Percentiles rank a stretch among this genome's conserved stretches.
These are phyloP conservation scores for Caprella mutica DNA, from an alignment of 2,888 invertebrate genomes.

Conservation along the genomic window DNA sequence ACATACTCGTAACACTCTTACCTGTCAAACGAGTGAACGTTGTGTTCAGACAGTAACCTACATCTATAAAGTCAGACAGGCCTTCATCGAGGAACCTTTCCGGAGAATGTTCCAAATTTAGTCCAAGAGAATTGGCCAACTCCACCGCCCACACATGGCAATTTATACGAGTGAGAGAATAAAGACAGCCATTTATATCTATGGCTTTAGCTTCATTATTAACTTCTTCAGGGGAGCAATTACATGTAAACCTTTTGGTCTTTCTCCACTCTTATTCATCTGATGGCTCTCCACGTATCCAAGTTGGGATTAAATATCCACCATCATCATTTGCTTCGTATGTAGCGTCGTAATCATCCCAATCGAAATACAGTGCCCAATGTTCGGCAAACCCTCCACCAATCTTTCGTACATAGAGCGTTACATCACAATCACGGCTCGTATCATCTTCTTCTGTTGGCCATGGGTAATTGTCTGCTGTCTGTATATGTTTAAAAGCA, in stretches of 20 bases:
- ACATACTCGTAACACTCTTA: no score
- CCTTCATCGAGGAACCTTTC: background rate
- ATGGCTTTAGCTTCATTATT: background rate
- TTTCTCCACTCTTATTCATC: background rate
- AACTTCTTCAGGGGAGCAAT: background rate
- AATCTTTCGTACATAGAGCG: background rate
- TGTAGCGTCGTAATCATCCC: slow-evolving; percentile 1
- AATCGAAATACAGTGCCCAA: slow-evolving; percentile 8
- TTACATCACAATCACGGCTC: background rate
- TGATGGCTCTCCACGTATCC: background rate
- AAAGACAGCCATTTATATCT: background rate
- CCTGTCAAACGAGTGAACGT: no score
- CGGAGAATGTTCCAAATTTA: background rate
- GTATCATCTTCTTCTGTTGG: background rate
- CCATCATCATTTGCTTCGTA: slow-evolving; percentile 1
- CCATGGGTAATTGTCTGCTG: background rate
- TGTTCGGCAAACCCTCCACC: background rate
- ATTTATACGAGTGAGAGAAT: background rate
- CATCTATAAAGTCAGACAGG: background rate
- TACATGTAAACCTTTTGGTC: background rate
- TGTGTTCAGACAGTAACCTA: background rate
- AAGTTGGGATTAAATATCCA: background rate
- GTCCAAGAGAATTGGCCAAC: background rate
- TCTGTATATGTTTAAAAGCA: no score
- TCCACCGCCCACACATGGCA: slow-evolving; percentile 5